Base-by-base conservation (phyloP, 1,140 invertebrate genomes). In the Ectropis grisescens region DNA sequence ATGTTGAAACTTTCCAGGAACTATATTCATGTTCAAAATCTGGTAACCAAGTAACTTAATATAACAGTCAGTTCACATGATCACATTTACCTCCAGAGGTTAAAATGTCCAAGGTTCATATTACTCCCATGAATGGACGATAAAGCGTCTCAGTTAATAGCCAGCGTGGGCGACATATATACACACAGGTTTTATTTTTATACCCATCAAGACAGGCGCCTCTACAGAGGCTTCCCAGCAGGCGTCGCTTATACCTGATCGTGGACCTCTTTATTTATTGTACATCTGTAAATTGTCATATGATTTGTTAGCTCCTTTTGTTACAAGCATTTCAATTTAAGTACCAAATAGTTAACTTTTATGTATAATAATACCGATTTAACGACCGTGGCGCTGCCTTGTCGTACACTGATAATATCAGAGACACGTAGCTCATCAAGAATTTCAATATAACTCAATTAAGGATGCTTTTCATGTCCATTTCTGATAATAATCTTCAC, bases 121-220 rank as follows among this genome's bases (percentile, higher is more conserved):
- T 64, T 61, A 56, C 53, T 38, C 29, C 48, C 44, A 61, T 69
- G 66, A 74, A 69, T 71, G 60, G 58, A 54, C 60, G 37, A 75
- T 79, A 79, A 79, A 72, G 45, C 54, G 47, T 57, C 51, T 46
- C 43, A 64, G 42, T 72, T 70, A 72, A 72, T 74, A 62, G 61
- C 42, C 40, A 34, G 56, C 52, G 72, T 69, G 56, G 67, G 66
- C 35, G 50, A 33, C 47, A n/a, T n/a, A n/a, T n/a, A n/a, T 29
- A 48, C 40, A 51, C 45, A 46, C 47, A 13, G 10, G 11, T 14
- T 14, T 29, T 49, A 55, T 47, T 47, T 67, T 51, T 66, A 55
- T 61, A 62, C 61, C 57, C 61, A 49, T 69, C 68, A 69, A 57
- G 31, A 29, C 38, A 67, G 74, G 70, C 72, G 68, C 68, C 70